Base-by-base conservation (phyloP, 1,140 invertebrate species). In the Sarcophaga peregrina region DNA sequence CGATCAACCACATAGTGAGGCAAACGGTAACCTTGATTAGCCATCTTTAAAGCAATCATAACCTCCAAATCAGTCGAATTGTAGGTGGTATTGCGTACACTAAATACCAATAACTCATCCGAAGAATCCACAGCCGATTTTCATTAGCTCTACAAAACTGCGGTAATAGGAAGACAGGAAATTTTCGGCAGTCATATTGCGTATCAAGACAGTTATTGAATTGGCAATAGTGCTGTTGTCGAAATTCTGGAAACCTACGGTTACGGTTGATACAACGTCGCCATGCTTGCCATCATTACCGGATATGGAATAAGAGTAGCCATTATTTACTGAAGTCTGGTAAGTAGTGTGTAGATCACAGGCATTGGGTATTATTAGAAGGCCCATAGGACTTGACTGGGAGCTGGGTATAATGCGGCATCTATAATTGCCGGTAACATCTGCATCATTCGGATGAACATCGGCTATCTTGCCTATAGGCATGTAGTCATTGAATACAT, bases 201-300 rank as follows among this genome's bases (percentile, higher is more conserved):
- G 87, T 52, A 97, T 92, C 85, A 95, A 92, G 13, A 98, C 87
- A 0, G 95, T 95, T 1, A 98, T 91, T 13, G 96, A 96, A 88
- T 97, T 95, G 75, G 95, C 94, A 10, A 98, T 92, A 0, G 96
- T 97, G 10, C 90, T 87, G 87, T 98, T 97, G 84, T 94, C 93
- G 87, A 97, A 96, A 15, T 92, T 92, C 52, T 95, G 91, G 86
- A 97, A 97, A 88, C 96, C 94, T 0, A 98, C 93, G 5, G 94
- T 95, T 1, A 98, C 94, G 37, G 94, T 95, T 8, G 97, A 98
- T 20, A 94, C 91, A 0, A 98, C 97, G 90, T 97, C 94, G 10
- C 92, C 91, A 87, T 98, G 96, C 83, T 94, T 93, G 4, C 97
- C 97, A 91, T 99, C 98, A 89, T 96, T 97, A 3, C 96, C 97